These are phyloP conservation scores for Platyscapa corneri DNA, from an alignment of 1,140 invertebrate species.

Conservation along the genomic window DNA sequence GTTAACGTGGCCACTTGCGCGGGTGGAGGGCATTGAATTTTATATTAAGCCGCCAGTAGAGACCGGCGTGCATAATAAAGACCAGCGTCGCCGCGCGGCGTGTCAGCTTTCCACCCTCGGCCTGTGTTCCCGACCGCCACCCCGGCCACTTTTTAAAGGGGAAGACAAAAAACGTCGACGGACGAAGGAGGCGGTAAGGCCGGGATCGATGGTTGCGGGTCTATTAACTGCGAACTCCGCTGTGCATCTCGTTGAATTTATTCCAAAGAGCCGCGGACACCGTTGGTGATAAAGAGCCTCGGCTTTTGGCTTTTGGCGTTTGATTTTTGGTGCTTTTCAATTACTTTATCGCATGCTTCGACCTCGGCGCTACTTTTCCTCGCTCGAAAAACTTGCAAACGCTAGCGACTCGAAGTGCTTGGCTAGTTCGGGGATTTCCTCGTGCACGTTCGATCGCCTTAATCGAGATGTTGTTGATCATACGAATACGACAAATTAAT, in stretches of 20 bases:
- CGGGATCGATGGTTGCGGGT: background rate
- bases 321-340: too few species aligned
- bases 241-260: background rate
- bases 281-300: background rate
- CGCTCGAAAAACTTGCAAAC: background rate
- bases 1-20: conserved; percentile 64
- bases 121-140: background rate
- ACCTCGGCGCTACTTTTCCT: background rate
- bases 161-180: background rate
- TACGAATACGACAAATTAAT: background rate
- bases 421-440: background rate
- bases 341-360: background rate
- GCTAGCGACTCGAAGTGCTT: background rate
- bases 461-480: background rate
- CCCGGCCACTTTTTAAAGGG: background rate
- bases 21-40: conserved; percentile 65
- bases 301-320: too few species aligned
- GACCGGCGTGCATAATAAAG: background rate
- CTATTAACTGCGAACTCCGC: too few species aligned
- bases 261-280: too few species aligned
- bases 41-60: conserved; percentile 59
- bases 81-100: background rate
- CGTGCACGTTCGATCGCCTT: background rate
- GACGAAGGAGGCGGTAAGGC: background rate
- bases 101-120: conserved; percentile 14